Evolutionary conservation across 2,888 invertebrate genomes (phyloP).

Genomic region (Apotomis turbidana): DNA sequence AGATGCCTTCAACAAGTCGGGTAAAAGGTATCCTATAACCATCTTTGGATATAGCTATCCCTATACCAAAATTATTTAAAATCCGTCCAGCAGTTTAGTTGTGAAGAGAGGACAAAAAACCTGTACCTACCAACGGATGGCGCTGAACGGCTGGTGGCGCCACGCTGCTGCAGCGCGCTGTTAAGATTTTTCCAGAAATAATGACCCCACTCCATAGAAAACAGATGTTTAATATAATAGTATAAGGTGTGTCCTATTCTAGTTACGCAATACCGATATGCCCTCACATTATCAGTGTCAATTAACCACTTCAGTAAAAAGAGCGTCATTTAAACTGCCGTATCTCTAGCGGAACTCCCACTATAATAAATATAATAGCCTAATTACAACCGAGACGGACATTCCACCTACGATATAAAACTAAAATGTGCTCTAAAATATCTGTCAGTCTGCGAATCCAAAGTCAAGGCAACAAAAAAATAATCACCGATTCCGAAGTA

Average conservation of each 20-base stretch:
- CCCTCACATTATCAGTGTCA: slow-evolving; percentile 12
- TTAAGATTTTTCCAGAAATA: no score
- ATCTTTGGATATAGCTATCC: no score
- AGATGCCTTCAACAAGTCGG: not conserved
- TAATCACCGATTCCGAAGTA: slow-evolving; percentile 82
- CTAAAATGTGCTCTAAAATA: slow-evolving; percentile 71
- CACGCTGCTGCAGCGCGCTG: no score
- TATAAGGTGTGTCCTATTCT: not conserved
- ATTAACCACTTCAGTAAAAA: slow-evolving; percentile 14
- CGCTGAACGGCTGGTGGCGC: no score
- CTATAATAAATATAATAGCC: slow-evolving; percentile 47
- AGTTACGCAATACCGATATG: slow-evolving; percentile 7
- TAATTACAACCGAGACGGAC: slow-evolving; percentile 65
- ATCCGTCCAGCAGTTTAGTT: no score
- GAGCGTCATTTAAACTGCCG: slow-evolving; percentile 12
- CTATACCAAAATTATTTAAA: no score
- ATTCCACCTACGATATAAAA: slow-evolving; percentile 62
- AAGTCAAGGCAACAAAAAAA: slow-evolving; percentile 76
- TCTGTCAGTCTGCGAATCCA: slow-evolving; percentile 78
- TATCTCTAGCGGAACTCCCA: slow-evolving; percentile 7
- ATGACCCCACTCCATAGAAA: no score
- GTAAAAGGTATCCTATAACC: no score
- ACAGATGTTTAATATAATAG: not conserved
- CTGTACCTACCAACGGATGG: no score
- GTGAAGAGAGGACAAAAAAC: no score